Conservation (phyloP, 2,797 vertebrate genomes). For the Poeciliopsis turneri region DNA sequence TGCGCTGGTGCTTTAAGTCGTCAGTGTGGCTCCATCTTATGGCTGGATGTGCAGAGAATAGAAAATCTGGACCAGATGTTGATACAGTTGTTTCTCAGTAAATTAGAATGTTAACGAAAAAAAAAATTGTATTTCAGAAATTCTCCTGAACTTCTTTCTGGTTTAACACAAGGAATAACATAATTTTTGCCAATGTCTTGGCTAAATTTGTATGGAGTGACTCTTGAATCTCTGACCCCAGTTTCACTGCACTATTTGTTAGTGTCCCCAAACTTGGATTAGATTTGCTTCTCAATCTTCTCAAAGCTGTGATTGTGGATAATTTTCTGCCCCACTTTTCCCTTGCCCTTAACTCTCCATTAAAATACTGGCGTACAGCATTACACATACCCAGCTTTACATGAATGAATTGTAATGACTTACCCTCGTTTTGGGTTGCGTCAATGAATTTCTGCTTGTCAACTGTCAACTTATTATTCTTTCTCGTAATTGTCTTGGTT, state of each 20-base stretch:
- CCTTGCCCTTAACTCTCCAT: background rate
- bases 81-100: background rate
- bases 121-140: background rate
- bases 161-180: background rate
- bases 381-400: background rate
- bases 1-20: constrained; percentile 49
- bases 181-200: background rate
- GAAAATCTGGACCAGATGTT: constrained; percentile 29
- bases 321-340: background rate
- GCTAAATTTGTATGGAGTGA: background rate
- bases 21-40: constrained; percentile 40
- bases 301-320: background rate
- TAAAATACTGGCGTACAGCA: too few relatives aligned
- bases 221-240: background rate
- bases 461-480: background rate
- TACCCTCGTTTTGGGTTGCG: background rate
- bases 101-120: background rate
- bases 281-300: background rate
- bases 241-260: background rate
- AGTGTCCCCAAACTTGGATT: background rate
- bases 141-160: background rate
- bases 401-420: background rate
- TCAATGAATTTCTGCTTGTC: background rate
- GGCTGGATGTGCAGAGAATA: constrained; percentile 23
- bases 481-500: background rate